phyloP scores from a whole-genome alignment of 2,113 vertebrate genomes.

The Bufo bufo region DNA sequence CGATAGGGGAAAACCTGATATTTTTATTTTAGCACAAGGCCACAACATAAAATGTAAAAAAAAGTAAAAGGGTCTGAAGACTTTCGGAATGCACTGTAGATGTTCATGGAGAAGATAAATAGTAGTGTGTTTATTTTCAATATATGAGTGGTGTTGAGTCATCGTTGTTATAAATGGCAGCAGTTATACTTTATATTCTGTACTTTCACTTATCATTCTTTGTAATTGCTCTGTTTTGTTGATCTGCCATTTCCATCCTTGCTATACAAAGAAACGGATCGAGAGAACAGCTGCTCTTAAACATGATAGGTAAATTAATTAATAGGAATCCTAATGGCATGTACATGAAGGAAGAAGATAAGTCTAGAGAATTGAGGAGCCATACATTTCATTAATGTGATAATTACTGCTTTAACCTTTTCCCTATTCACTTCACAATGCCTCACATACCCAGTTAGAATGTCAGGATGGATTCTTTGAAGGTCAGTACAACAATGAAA shows the following conservation, averaged over 20 bases:
- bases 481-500: slow-evolving; percentile 34
- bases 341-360: slow-evolving; percentile 13
- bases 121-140: not conserved
- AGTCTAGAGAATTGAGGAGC: slow-evolving; percentile 24
- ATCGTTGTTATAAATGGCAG: not conserved
- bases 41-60: too few species aligned
- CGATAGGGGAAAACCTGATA: too few species aligned
- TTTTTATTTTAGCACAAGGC: too few species aligned
- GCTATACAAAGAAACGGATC: slow-evolving; percentile 41
- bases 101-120: not conserved
- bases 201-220: not conserved
- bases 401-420: slow-evolving; percentile 54
- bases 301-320: slow-evolving; percentile 48
- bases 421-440: slow-evolving; percentile 10
- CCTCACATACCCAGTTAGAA: slow-evolving; percentile 34
- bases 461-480: slow-evolving; percentile 48
- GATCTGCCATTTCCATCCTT: slow-evolving; percentile 42
- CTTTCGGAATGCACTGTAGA: too few species aligned
- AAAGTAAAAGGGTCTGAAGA: too few species aligned
- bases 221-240: not conserved
- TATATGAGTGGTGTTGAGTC: not conserved
- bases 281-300: slow-evolving; percentile 37
- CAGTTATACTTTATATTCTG: not conserved
- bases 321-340: slow-evolving; percentile 48
- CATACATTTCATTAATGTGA: slow-evolving; percentile 49